These are phyloP conservation scores for Panonychus citri DNA, from an alignment of 1,140 invertebrate species.

Conservation along the genomic window DNA sequence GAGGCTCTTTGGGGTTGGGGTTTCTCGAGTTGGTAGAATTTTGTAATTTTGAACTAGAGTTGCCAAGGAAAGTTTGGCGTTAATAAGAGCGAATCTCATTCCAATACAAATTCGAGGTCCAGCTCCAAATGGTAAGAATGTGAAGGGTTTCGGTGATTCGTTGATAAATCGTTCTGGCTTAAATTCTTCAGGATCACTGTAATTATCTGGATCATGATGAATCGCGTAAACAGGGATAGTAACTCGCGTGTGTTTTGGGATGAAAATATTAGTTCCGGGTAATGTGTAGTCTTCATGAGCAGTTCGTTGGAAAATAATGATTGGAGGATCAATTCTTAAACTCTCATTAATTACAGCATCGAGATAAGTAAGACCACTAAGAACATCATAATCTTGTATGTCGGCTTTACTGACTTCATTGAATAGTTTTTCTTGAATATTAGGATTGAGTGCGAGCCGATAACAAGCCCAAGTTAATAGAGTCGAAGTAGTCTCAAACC, in stretches of 20 bases:
- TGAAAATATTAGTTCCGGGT: neutral
- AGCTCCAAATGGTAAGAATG: conserved; percentile 37
- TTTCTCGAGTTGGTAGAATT: conserved; percentile 8
- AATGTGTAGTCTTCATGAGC: neutral
- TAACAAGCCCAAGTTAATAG: conserved; percentile 21
- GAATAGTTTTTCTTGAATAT: conserved; percentile 25
- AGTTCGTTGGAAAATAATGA: neutral
- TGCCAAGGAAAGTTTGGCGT: conserved; percentile 35
- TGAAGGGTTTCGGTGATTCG: conserved; percentile 29
- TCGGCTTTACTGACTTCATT: conserved; percentile 20
- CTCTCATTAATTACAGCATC: conserved; percentile 23
- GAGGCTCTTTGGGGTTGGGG: neutral
- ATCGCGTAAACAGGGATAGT: conserved; percentile 13
- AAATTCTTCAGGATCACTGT: conserved; percentile 15
- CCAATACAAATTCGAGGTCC: conserved; percentile 31
- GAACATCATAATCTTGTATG: neutral
- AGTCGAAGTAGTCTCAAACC: conserved; percentile 27
- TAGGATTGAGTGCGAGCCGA: conserved; percentile 6
- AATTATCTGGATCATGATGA: conserved; percentile 14
- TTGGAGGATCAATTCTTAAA: conserved; percentile 20
- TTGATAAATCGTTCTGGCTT: conserved; percentile 9
- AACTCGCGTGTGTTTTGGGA: neutral
- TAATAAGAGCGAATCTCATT: conserved; percentile 36
- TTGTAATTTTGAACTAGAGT: conserved; percentile 18
- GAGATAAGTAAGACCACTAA: conserved; percentile 17